Evolutionary conservation across 2,888 invertebrate species (phyloP), one percentile per base, ranked within the genome.

Genomic region (Aphrophora alni): DNA sequence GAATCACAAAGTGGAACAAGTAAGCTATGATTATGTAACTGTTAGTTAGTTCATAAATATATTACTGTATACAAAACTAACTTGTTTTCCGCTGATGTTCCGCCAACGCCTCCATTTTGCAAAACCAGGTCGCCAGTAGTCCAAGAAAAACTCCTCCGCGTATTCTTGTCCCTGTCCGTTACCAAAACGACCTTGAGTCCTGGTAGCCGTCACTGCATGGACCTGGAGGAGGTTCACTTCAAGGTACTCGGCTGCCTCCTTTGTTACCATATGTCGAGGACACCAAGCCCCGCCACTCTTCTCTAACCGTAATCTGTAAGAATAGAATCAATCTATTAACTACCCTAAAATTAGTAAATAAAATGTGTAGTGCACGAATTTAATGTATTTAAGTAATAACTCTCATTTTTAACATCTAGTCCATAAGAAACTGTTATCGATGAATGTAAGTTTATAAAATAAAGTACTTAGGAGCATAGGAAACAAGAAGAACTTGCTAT

Each of bases 201-300:
- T 96, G 0, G 94, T 93, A 88, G 92, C 93, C 0, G 96, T 95
- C 86, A 97, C 92, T 85, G 96, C 90, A 87, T 94, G 94, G 85
- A 94, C 91, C 78, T 90, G 91, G 28, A 91, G 91, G 69, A 97
- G 90, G 87, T 96, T 93, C 76, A 95, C 91, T 88, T 97, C 95
- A 73, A 97, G 89, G 88, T 93, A 97, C 87, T 97, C 97, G 10
- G 94, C 92, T 78, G 93, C 92, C 76, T 92, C 92, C 78, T 92
- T 92, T 83, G 93, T 92, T 84, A 96, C 95, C 86, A 94, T 92
- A 0, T 93, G 93, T 86, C 94, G 93, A 10, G 97, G 97, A 88
- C 97, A 97, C 97, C 97, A 97, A 0, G 97, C 97, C 0, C 97
- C 97, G 0, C 97, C 96, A 82, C 94, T 94, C 84, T 93, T 92